Evolutionary conservation across 2,113 vertebrate genomes (phyloP).

Genomic region (Bambusicola thoracicus): DNA sequence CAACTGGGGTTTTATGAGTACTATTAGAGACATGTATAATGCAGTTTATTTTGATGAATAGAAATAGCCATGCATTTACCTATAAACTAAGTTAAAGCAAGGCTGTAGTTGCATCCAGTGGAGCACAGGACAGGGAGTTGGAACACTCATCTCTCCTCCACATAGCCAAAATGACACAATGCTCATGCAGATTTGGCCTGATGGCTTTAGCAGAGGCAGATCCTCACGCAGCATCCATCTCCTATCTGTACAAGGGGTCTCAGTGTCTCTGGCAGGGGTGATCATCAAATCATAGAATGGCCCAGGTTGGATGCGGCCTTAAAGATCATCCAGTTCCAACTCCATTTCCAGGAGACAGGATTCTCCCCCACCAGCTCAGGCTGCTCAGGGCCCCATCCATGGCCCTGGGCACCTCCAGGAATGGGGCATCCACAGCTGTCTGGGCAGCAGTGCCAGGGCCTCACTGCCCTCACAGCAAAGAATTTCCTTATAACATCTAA

Average conservation of each 20-base stretch:
- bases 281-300: too few relatives aligned
- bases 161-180: background rate
- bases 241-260: background rate
- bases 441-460: too few relatives aligned
- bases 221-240: background rate
- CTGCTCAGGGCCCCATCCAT: too few relatives aligned
- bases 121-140: background rate
- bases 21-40: background rate
- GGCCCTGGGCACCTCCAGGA: too few relatives aligned
- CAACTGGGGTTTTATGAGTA: background rate
- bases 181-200: background rate
- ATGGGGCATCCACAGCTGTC: too few relatives aligned
- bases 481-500: too few relatives aligned
- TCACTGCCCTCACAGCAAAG: too few relatives aligned
- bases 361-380: too few relatives aligned
- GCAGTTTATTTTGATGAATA: background rate
- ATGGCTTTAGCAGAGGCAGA: background rate
- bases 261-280: background rate
- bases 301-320: too few relatives aligned
- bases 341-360: too few relatives aligned
- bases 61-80: background rate
- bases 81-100: background rate
- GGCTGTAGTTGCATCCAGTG: background rate
- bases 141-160: background rate
- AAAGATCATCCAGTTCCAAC: too few relatives aligned